phyloP scores from a whole-genome alignment of 2,113 vertebrate genomes.

The Genyomyrus donnyi region DNA sequence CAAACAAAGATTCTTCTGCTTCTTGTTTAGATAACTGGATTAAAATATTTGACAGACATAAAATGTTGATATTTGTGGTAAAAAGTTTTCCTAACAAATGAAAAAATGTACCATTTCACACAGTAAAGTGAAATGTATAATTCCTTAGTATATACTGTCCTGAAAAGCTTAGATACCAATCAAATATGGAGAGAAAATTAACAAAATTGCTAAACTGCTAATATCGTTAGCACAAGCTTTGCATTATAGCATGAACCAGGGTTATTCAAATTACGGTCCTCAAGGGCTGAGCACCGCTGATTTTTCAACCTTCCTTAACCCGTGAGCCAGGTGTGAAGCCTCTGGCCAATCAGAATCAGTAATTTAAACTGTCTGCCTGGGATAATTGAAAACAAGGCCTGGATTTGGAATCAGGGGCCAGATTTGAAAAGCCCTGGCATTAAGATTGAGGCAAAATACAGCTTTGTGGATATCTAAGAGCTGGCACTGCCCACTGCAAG shows the following conservation, averaged over 20 bases:
- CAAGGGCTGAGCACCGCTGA: background rate
- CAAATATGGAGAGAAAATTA: background rate
- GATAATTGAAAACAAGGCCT: background rate
- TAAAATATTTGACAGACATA: background rate
- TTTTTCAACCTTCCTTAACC: background rate
- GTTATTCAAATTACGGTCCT: background rate
- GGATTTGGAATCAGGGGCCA: background rate
- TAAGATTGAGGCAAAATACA: background rate
- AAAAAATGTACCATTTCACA: background rate
- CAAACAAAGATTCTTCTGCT: background rate
- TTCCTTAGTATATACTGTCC: background rate
- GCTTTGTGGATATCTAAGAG: background rate
- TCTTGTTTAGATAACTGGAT: background rate
- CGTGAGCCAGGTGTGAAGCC: background rate
- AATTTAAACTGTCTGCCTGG: background rate
- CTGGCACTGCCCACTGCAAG: background rate
- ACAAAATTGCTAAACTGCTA: background rate
- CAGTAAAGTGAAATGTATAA: background rate
- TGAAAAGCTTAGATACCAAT: background rate
- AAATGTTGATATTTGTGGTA: background rate
- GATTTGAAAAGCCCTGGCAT: background rate
- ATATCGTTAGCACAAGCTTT: background rate
- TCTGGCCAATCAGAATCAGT: background rate
- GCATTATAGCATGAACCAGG: background rate
- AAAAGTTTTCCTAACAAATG: background rate